Base-by-base conservation (phyloP, 2,888 invertebrate species). In the Tubulanus polymorphus region DNA sequence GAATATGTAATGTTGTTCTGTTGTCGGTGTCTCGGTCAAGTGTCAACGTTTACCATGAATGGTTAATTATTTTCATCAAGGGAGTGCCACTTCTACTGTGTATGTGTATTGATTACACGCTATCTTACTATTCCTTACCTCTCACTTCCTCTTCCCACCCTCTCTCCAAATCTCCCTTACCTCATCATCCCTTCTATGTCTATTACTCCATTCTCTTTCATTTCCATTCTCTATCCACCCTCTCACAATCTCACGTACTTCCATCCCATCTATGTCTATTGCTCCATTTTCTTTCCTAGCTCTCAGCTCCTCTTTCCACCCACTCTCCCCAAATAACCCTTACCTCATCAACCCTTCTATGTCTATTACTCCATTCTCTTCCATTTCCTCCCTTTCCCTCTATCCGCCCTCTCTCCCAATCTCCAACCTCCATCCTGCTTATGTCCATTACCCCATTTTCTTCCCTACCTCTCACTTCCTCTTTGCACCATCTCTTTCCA, bases 261-360 rank as follows among this genome's bases (percentile, higher is more conserved):
- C 48, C 47, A 47, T 30, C 48, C 54, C 32, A 47, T 56, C 35
- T 56, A 47, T 41, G 18, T 56, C 54, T 47, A n/a, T 45, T 8
- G 2, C 53, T 55, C 54, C 45, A 41, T 55, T 26, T 55, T 47
- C 45, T 47, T 55, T n/a, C n/a, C 55, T 55, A 29, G 53, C 54
- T 55, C 55, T 55, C 55, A 45, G 53, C 45, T 53, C 54, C 55
- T 55, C 45, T 55, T 47, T 55, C 54, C 30, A 30, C 54, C 46
- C n/a, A 20, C n/a, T n/a, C n/a, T n/a, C n/a, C n/a, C n/a, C n/a
- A n/a, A n/a, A n/a, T n/a, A n/a, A n/a, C n/a, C n/a, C n/a, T n/a
- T n/a, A n/a, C n/a, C n/a, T n/a, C n/a, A n/a, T n/a, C n/a, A n/a
- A n/a, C n/a, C n/a, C n/a, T n/a, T n/a, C n/a, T n/a, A n/a, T 51